Evolutionary conservation across 2,113 vertebrate species (phyloP).

Genomic region (Semnornis frantzii): DNA sequence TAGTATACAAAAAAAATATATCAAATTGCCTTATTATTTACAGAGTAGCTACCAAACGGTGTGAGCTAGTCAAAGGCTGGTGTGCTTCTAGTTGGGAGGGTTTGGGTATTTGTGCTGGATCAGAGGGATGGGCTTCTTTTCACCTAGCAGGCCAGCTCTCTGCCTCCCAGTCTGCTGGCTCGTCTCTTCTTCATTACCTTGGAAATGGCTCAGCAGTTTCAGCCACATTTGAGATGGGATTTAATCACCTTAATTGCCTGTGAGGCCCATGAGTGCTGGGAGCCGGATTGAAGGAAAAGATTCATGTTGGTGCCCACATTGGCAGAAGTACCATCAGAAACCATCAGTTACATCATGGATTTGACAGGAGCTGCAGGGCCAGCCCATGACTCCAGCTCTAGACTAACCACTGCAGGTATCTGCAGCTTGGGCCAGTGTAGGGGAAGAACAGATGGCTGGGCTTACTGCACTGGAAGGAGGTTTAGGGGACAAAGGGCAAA

Average conservation of each 20-base stretch:
- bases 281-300: background rate
- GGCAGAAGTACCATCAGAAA: background rate
- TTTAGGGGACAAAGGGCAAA: background rate
- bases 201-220: background rate
- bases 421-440: background rate
- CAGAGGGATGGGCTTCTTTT: background rate
- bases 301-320: background rate
- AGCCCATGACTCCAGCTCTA: background rate
- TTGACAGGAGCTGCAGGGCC: background rate
- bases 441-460: background rate
- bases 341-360: background rate
- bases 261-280: background rate
- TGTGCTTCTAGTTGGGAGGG: background rate
- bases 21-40: background rate
- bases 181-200: background rate
- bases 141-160: background rate
- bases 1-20: background rate
- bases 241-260: background rate
- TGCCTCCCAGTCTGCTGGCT: accelerated
- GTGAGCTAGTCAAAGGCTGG: background rate
- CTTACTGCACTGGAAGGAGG: background rate
- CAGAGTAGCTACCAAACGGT: background rate
- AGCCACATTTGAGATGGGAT: background rate
- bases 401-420: background rate
- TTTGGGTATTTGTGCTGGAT: background rate